Evolutionary conservation across 2,888 invertebrate genomes (phyloP).

Genomic region (Lithophane leautieri): DNA sequence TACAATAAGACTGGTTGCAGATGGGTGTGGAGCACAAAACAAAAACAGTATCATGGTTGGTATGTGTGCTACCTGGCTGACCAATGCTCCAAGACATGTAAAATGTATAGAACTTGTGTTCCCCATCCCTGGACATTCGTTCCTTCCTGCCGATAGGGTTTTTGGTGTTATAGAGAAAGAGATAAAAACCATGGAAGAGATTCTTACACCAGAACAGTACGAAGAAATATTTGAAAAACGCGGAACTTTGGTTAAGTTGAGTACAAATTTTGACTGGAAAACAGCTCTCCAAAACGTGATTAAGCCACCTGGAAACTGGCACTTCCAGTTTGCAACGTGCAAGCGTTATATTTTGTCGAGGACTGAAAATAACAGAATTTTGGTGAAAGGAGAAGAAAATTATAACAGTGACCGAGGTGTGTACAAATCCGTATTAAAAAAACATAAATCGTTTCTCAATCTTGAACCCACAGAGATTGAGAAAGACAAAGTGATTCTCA

Average conservation of each 20-base stretch:
- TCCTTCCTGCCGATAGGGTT: conserved; percentile 40
- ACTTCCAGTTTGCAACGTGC: conserved; percentile 29
- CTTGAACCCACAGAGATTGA: too few species aligned
- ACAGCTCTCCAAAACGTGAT: conserved; percentile 10
- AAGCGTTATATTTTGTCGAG: background rate
- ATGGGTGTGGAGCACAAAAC: too few species aligned
- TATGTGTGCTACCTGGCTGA: too few species aligned
- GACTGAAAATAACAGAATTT: background rate
- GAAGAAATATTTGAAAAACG: conserved; percentile 7
- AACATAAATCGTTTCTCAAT: too few species aligned
- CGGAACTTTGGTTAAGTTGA: conserved; percentile 1
- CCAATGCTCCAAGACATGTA: too few species aligned
- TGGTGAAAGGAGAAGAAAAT: background rate
- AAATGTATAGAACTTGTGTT: too few species aligned
- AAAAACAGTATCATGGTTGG: too few species aligned
- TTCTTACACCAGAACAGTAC: conserved; percentile 13
- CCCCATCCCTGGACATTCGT: conserved; percentile 39
- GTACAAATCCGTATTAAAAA: background rate
- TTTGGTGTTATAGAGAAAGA: conserved; percentile 36
- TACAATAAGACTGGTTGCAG: too few species aligned
- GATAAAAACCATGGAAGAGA: conserved; percentile 18
- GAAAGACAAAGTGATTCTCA: background rate
- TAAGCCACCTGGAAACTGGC: conserved; percentile 25
- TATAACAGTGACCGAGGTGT: background rate
- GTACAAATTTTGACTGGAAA: conserved; percentile 11